phyloP scores from a whole-genome alignment of 2,888 invertebrate genomes.

The Frankliniella intonsa region DNA sequence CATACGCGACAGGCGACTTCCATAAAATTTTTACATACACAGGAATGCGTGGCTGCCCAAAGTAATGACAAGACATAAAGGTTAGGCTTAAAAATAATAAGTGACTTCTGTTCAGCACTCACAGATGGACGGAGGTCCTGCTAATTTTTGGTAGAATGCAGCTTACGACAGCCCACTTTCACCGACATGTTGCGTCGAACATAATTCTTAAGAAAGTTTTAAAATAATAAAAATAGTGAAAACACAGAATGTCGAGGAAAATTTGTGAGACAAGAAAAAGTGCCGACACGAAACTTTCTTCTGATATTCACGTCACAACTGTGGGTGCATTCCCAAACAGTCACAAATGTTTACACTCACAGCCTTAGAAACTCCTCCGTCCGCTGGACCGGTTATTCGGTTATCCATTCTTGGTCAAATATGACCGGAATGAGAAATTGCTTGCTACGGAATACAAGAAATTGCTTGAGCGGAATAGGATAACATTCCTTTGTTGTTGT shows the following conservation, averaged over 20 bases:
- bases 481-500: too few relatives aligned
- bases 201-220: not conserved
- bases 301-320: constrained; percentile 23
- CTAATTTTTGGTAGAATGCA: not conserved
- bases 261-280: not conserved
- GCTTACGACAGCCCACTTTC: not conserved
- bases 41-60: not conserved
- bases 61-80: constrained; percentile 12
- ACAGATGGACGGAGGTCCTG: not conserved
- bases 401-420: too few relatives aligned
- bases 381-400: too few relatives aligned
- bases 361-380: not conserved
- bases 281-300: constrained; percentile 19
- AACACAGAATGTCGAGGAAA: not conserved
- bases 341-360: not conserved
- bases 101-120: constrained; percentile 6
- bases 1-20: not conserved
- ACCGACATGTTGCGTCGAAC: not conserved
- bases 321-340: not conserved
- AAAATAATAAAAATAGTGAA: not conserved
- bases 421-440: too few relatives aligned
- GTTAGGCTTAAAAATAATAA: constrained; percentile 20
- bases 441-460: too few relatives aligned
- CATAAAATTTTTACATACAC: not conserved
- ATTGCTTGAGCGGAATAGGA: too few relatives aligned